These are phyloP conservation scores for Drosophila subquinaria DNA, from an alignment of 2,888 invertebrate species.

Conservation along the genomic window DNA sequence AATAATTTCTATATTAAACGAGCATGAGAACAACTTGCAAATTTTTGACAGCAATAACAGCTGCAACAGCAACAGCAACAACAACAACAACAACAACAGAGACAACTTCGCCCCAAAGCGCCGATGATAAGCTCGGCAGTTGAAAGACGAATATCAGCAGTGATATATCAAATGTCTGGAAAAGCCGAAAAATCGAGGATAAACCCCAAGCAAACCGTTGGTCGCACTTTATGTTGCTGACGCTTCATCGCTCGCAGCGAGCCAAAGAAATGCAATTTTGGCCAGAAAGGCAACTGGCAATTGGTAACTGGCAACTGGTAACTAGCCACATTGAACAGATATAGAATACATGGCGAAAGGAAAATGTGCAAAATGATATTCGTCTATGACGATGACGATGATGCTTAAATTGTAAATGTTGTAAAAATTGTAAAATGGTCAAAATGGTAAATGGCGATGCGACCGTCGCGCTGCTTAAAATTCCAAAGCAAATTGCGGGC, in stretches of 20 bases:
- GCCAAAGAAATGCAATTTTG: slow-evolving; percentile 45
- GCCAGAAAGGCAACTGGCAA: slow-evolving; percentile 43
- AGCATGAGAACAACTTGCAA: slow-evolving; percentile 70
- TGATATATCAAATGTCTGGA: slow-evolving; percentile 75
- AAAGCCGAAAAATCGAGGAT: neutral
- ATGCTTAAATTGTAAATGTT: slow-evolving; percentile 45
- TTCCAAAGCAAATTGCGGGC: slow-evolving; percentile 80
- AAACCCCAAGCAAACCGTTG: slow-evolving; percentile 39
- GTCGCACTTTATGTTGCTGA: slow-evolving; percentile 53
- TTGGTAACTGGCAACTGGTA: slow-evolving; percentile 10
- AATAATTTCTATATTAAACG: slow-evolving; percentile 82
- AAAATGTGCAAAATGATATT: slow-evolving; percentile 62
- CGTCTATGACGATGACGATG: slow-evolving; percentile 48
- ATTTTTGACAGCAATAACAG: slow-evolving; percentile 67
- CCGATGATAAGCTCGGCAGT: slow-evolving; percentile 58
- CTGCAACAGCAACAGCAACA: slow-evolving; percentile 25
- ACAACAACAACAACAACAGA: slow-evolving; percentile 2
- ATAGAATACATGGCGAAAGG: slow-evolving; percentile 44
- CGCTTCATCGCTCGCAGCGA: slow-evolving; percentile 64
- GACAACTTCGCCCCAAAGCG: slow-evolving; percentile 40
- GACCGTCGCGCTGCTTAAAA: slow-evolving; percentile 79
- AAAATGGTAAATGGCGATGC: slow-evolving; percentile 63
- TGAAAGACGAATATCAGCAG: slow-evolving; percentile 68
- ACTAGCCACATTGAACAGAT: slow-evolving; percentile 26
- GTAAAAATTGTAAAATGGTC: slow-evolving; percentile 29